Percentiles rank a stretch among this genome's conserved stretches.
These are phyloP conservation scores for Cerceris rybyensis DNA, from an alignment of 2,888 invertebrate genomes.

Conservation along the genomic window DNA sequence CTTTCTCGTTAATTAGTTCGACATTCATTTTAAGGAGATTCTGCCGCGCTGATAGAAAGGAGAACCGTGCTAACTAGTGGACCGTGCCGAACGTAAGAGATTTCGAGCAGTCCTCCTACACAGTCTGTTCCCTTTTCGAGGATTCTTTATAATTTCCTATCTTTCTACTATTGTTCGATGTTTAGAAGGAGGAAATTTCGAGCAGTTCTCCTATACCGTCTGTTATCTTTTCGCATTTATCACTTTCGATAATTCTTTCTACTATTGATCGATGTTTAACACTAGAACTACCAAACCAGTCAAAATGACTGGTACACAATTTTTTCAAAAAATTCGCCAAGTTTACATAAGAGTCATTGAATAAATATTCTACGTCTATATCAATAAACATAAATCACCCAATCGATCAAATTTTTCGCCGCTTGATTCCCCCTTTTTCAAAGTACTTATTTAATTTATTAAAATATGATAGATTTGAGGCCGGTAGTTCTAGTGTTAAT, in stretches of 20 bases:
- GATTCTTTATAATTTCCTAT: neutral
- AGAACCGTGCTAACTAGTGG: slow-evolving; percentile 26
- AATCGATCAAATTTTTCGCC: no score
- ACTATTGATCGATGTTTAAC: neutral
- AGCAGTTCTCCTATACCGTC: neutral
- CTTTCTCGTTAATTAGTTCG: slow-evolving; percentile 58
- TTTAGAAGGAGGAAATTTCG: slow-evolving; percentile 14
- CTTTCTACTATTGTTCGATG: neutral
- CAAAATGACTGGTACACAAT: no score
- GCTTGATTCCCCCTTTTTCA: no score
- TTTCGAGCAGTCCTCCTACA: slow-evolving; percentile 7
- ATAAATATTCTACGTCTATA: no score
- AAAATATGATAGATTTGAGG: no score
- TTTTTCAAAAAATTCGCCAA: no score
- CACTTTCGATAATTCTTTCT: neutral
- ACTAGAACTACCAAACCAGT: no score
- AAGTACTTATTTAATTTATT: no score
- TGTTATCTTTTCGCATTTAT: no score
- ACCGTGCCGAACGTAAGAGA: slow-evolving; percentile 5
- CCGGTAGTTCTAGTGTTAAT: no score
- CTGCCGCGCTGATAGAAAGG: slow-evolving; percentile 39
- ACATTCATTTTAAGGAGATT: slow-evolving; percentile 60
- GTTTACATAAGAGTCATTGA: no score
- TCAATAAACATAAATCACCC: no score
- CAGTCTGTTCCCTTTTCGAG: neutral